Conservation (phyloP, 2,888 invertebrate species). For the Vandiemenella viatica region DNA sequence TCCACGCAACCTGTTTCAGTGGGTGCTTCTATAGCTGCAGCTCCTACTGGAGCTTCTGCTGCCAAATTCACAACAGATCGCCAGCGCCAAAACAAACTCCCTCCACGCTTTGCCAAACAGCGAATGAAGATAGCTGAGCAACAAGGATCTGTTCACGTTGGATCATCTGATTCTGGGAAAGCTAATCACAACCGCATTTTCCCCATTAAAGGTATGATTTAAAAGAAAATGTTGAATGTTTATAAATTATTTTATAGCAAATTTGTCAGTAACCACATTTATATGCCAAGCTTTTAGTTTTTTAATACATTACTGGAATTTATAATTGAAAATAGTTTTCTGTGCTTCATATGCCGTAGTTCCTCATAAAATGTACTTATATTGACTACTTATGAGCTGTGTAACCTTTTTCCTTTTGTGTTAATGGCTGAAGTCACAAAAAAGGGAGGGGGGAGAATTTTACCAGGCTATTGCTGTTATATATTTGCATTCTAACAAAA, state of each 20-base stretch:
- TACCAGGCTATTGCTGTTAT: not conserved
- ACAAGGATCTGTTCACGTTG: slow-evolving; percentile 14
- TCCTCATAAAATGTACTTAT: too few relatives aligned
- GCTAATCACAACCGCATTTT: slow-evolving; percentile 21
- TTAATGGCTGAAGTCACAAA: too few relatives aligned
- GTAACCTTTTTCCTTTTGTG: too few relatives aligned
- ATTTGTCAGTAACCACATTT: not conserved
- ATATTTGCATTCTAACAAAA: not conserved
- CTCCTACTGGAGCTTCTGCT: slow-evolving; percentile 8
- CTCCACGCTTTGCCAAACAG: slow-evolving; percentile 66
- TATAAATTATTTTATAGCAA: not conserved
- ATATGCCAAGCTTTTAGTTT: not conserved
- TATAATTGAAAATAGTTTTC: too few relatives aligned
- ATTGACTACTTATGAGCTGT: too few relatives aligned
- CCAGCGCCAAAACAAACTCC: slow-evolving; percentile 44
- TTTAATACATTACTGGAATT: too few relatives aligned
- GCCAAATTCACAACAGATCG: slow-evolving; percentile 19
- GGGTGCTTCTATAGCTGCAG: not conserved
- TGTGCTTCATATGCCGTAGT: too few relatives aligned
- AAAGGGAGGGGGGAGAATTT: not conserved
- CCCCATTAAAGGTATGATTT: slow-evolving; percentile 20
- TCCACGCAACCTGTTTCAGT: not conserved
- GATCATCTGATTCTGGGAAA: slow-evolving; percentile 21
- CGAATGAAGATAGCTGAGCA: slow-evolving; percentile 33
- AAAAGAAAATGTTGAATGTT: not conserved